Evolutionary conservation across 1,140 invertebrate genomes (phyloP), one percentile per base, ranked within the genome.

Genomic region (Drosophila arizonae): DNA sequence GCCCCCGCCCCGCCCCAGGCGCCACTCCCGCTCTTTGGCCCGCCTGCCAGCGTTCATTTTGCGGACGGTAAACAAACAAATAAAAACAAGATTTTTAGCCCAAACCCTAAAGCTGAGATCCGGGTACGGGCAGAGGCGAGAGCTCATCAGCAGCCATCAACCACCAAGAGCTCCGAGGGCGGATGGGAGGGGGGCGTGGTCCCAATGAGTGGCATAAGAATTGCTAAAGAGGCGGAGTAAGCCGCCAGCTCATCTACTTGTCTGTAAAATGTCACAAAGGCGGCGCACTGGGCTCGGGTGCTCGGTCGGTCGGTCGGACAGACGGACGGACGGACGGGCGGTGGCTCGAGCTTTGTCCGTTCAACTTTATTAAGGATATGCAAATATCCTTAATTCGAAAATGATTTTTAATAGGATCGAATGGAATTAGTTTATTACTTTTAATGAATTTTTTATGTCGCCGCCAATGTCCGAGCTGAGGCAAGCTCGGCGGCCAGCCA

Each of bases 361-460:
- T 78, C 77, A 90, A 87, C 78, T 90, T 90, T 90, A 90, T 90
- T 85, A 90, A 90, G 87, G 87, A 90, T 91, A 91, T 91, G 90
- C 90, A 91, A 91, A 91, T 91, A 90, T 82, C 79, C 90, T 91
- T 91, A 91, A 91, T 91, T 91, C 77, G 90, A 91, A 91, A 91
- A 91, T 91, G 90, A 91, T 91, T 91, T 91, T 91, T 91, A 91
- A 91, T 91, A 91, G 90, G 90, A 91, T 91, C 90, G 90, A 90
- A 91, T 91, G 90, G 90, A 91, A 91, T 91, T 91, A 91, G 90
- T 90, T 91, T 91, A 91, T 91, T 91, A 91, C 90, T 91, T 91
- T 91, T 91, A 91, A 91, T 91, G 90, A 91, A 91, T 91, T 91
- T 91, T 91, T 91, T 91, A 91, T 91, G 90, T 91, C 75, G 73